Evolutionary conservation across 2,113 vertebrate genomes (phyloP).

Genomic region (Laterallus jamaicensis): DNA sequence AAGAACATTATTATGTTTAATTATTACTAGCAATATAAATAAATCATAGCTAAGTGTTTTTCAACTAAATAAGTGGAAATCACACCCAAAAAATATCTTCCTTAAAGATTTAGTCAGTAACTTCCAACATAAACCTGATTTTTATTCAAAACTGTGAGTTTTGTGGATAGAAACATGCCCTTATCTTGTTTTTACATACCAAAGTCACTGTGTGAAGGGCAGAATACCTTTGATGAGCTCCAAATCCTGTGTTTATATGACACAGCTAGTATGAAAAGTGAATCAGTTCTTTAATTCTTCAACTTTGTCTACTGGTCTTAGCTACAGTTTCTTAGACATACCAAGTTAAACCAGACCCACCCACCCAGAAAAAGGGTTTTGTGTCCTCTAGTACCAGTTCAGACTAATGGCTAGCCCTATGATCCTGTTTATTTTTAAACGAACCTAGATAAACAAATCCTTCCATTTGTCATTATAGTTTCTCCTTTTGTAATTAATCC

Average conservation of each 20-base stretch:
- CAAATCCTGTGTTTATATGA: neutral
- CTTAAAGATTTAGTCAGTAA: neutral
- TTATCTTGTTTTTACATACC: conserved; percentile 9
- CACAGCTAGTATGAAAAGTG: neutral
- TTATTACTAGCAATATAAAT: neutral
- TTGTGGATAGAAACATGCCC: neutral
- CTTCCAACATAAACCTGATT: neutral
- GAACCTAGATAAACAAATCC: conserved; percentile 40
- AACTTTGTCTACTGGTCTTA: neutral
- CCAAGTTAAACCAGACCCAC: neutral
- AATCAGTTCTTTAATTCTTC: neutral
- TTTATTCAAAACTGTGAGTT: neutral
- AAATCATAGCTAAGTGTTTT: neutral
- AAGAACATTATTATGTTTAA: neutral
- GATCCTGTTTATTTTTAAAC: conserved; percentile 63
- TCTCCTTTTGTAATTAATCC: conserved; percentile 56
- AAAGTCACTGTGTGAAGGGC: neutral
- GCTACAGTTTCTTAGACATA: neutral
- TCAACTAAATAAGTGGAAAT: neutral
- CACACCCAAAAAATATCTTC: neutral
- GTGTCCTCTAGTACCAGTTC: neutral
- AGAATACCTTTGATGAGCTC: neutral
- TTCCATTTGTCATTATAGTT: conserved; percentile 38
- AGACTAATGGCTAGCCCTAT: neutral
- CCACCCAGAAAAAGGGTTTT: neutral